phyloP scores from a whole-genome alignment of 2,797 vertebrate species.

The Momotus momota region DNA sequence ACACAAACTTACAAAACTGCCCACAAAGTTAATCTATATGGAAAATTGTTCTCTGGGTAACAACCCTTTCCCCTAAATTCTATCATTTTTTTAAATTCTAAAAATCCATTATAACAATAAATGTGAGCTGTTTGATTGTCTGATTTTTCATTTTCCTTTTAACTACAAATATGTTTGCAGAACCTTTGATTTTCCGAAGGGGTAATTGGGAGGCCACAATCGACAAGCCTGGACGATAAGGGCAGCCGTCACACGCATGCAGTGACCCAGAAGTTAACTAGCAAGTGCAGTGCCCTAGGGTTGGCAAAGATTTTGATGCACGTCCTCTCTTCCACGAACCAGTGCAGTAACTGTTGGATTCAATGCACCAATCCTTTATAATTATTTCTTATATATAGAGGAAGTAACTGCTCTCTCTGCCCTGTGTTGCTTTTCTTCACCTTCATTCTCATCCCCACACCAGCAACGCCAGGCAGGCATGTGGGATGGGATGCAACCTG shows the following conservation, averaged over 20 bases:
- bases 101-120: background rate
- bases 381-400: background rate
- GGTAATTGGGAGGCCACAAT: background rate
- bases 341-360: rapidly evolving
- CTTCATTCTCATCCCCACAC: background rate
- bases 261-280: rapidly evolving
- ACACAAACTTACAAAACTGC: background rate
- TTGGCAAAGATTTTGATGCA: background rate
- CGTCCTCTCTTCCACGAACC: rapidly evolving
- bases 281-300: background rate
- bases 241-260: background rate
- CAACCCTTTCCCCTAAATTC: background rate
- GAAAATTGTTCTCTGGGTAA: background rate
- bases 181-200: background rate
- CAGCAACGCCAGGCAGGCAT: background rate
- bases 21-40: background rate
- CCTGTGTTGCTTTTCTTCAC: background rate
- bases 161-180: background rate
- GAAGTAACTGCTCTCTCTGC: background rate
- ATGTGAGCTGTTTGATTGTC: background rate
- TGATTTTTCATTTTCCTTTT: background rate
- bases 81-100: background rate
- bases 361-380: background rate
- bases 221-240: background rate
- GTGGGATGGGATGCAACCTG: background rate